Evolutionary conservation across 2,888 invertebrate species (phyloP).

Genomic region (Tenthredo distinguenda): DNA sequence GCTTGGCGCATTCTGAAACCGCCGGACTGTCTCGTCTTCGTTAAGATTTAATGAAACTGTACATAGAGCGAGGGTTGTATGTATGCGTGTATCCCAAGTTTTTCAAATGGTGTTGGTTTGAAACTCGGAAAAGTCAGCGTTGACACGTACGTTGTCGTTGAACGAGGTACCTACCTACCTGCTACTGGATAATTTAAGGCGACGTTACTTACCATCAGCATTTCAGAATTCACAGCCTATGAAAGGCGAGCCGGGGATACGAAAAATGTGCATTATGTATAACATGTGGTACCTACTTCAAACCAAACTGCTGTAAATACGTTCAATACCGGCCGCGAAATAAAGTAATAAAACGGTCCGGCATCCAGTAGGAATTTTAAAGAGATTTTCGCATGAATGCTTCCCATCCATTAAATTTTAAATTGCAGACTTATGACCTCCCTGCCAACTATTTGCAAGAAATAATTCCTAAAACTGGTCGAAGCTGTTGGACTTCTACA

Average conservation of each 20-base stretch:
- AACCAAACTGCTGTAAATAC: conserved; percentile 43
- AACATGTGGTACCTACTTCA: background rate
- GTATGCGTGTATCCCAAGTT: background rate
- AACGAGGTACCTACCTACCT: conserved; percentile 26
- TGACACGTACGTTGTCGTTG: conserved; percentile 20
- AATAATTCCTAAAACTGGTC: conserved; percentile 1
- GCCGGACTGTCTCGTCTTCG: conserved; percentile 38
- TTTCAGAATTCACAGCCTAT: conserved; percentile 35
- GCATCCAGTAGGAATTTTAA: conserved; percentile 31
- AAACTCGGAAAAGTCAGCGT: background rate
- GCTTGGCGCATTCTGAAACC: conserved; percentile 29
- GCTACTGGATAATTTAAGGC: conserved; percentile 36
- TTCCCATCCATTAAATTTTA: conserved; percentile 19
- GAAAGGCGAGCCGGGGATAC: conserved; percentile 7
- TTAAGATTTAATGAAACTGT: conserved; percentile 46
- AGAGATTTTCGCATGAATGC: conserved; percentile 44
- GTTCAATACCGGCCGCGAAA: conserved; percentile 29
- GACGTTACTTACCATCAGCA: conserved; percentile 29
- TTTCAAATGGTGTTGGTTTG: conserved; percentile 8
- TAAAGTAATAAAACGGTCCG: conserved; percentile 38
- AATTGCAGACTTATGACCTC: conserved; percentile 35
- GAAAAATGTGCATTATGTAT: conserved; percentile 16
- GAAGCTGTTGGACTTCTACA: background rate
- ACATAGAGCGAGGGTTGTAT: background rate
- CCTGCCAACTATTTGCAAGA: background rate